phyloP scores from a whole-genome alignment of 2,797 vertebrate genomes.

The Remorina albescens region DNA sequence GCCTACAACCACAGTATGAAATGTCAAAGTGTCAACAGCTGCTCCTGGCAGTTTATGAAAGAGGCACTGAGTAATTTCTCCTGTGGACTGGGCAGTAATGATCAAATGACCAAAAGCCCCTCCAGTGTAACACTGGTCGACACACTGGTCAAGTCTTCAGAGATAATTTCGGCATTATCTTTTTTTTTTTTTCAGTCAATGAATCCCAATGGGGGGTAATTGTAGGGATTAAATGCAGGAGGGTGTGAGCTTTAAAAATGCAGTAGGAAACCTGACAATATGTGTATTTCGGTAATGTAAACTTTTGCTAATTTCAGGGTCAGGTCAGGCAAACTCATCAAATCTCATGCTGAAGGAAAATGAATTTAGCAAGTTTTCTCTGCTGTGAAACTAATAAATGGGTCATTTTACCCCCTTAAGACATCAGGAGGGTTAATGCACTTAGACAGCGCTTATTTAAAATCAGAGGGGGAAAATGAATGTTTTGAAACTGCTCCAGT shows the following conservation, averaged over 20 bases:
- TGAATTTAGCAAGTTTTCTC: neutral
- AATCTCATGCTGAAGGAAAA: neutral
- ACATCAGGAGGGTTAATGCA: slow-evolving; percentile 10
- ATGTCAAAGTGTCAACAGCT: slow-evolving; percentile 46
- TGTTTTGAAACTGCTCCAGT: slow-evolving; percentile 3
- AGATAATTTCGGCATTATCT: neutral
- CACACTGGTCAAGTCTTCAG: neutral
- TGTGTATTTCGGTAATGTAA: neutral
- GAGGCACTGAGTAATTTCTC: slow-evolving; percentile 10
- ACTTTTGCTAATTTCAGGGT: neutral
- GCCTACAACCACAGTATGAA: slow-evolving; percentile 18
- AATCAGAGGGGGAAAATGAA: slow-evolving; percentile 4
- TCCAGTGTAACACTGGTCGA: slow-evolving; percentile 1
- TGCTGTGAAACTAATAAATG: slow-evolving; percentile 24
- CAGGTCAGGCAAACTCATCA: slow-evolving; percentile 17
- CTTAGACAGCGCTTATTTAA: slow-evolving; percentile 24
- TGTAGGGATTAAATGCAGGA: neutral
- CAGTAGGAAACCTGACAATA: neutral
- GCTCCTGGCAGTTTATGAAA: slow-evolving; percentile 23
- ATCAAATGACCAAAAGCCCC: slow-evolving; percentile 25
- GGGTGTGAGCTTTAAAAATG: neutral
- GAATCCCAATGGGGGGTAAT: neutral
- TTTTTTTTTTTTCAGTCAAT: neutral
- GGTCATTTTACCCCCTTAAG: slow-evolving; percentile 7
- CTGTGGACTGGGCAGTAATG: neutral